These are phyloP conservation scores for Sympetrum striolatum DNA, from an alignment of 2,888 invertebrate genomes.

Conservation along the genomic window DNA sequence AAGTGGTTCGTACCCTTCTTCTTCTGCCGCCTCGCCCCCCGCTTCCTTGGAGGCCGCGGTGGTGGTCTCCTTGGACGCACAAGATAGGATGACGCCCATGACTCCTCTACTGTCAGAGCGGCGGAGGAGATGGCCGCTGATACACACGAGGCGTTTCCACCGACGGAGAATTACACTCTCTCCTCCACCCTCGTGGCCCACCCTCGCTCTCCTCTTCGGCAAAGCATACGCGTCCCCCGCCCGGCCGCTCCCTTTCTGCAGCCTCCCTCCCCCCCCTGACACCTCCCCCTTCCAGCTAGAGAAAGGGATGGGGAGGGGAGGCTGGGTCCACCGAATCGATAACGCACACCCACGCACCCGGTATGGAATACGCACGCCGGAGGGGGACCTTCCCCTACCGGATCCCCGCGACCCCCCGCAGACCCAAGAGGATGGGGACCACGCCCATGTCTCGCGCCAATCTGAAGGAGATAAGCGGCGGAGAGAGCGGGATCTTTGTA, in stretches of 20 bases:
- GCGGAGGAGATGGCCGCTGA: conserved; percentile 34
- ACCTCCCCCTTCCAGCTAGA: background rate
- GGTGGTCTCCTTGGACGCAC: conserved; percentile 38
- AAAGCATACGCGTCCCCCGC: background rate
- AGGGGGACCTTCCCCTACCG: background rate
- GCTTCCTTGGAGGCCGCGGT: conserved; percentile 24
- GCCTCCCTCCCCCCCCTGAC: background rate
- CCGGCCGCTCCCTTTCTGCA: conserved; percentile 32
- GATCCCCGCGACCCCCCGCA: background rate
- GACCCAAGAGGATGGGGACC: background rate
- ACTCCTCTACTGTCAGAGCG: conserved; percentile 11
- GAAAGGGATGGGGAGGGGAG: background rate
- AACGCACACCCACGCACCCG: conserved; percentile 37
- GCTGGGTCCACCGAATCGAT: conserved; percentile 39
- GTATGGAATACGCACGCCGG: conserved; percentile 27
- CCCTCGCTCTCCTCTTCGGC: background rate
- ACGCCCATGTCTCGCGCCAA: conserved; percentile 33
- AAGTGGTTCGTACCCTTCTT: background rate
- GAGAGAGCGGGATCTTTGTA: background rate
- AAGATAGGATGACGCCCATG: conserved; percentile 39
- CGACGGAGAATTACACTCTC: background rate
- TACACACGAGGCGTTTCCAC: conserved; percentile 1
- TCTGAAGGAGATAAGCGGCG: background rate
- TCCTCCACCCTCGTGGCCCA: background rate
- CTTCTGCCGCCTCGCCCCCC: conserved; percentile 20